Base-by-base conservation (phyloP, 2,113 vertebrate species). In the Xiphias gladius region DNA sequence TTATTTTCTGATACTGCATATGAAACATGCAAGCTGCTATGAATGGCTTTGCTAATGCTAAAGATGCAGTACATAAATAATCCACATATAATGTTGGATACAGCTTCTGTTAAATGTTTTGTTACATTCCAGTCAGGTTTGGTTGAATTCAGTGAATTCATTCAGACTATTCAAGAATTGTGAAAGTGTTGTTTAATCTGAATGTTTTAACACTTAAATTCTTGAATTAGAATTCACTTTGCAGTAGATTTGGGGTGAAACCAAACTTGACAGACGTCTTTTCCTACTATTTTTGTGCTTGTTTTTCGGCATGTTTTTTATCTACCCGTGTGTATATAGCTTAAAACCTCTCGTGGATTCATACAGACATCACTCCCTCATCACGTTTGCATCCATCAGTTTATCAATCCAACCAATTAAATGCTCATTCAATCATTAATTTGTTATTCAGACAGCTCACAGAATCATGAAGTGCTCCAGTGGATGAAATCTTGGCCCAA, bases 401-500 rank as follows among this genome's bases (percentile, higher is more conserved):
- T 83, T 81, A 90, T 86, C 73, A 81, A 26, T 82, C 82, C 82
- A 81, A 73, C 67, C 79, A 82, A 71, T 88, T 75, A 73, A 88
- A 92, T 91, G 64, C 89, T 96, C 91, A 96, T 91, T 83, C 91
- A 94, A 93, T 86, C 88, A 93, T 94, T 76, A 92, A 94, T 95
- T 91, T 96, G 95, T 96, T 94, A 95, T 95, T 95, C 95, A 96
- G 95, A 96, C 95, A 96, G 91, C 85, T 87, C 87, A 94, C 93
- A 95, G 95, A 96, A 96, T 93, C 92, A 92, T 52, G 93, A 95
- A 92, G 95, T 96, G 94, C 93, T 96, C 95, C 95, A 96, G 95
- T 96, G 95, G 95, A 96, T 96, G 95, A 96, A 95, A 95, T 94
- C 95, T 91, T 96, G 95, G 95, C 95, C 95, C 93, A 95, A 93